Conservation (phyloP, 2,888 invertebrate genomes). For the Celastrina argiolus region DNA sequence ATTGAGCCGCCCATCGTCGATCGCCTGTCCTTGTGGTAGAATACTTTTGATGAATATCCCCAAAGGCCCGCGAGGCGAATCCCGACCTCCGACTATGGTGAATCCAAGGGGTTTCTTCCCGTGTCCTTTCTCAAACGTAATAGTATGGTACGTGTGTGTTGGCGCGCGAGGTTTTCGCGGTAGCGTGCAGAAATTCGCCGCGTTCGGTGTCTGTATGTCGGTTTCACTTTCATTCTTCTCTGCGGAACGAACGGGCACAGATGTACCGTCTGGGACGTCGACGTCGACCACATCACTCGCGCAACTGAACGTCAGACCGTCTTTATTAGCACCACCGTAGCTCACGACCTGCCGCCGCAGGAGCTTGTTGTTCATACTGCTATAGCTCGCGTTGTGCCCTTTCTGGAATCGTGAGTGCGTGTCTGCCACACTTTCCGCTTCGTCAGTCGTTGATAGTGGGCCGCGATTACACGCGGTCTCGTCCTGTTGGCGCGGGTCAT, state of each 20-base stretch:
- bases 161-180: slow-evolving; percentile 84
- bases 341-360: slow-evolving; percentile 77
- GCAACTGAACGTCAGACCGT: slow-evolving; percentile 63
- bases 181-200: slow-evolving; percentile 84
- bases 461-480: slow-evolving; percentile 71
- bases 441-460: slow-evolving; percentile 69
- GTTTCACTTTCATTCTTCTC: slow-evolving; percentile 58
- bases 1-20: slow-evolving; percentile 88
- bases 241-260: slow-evolving; percentile 42
- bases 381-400: slow-evolving; percentile 77
- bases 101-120: slow-evolving; percentile 92
- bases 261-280: slow-evolving; percentile 54
- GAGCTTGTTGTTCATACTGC: slow-evolving; percentile 80
- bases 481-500: slow-evolving; percentile 80
- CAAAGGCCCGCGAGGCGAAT: slow-evolving; percentile 89
- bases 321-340: slow-evolving; percentile 66
- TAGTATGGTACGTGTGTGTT: slow-evolving; percentile 83
- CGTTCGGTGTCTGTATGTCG: slow-evolving; percentile 62
- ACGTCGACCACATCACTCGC: slow-evolving; percentile 60
- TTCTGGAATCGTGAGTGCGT: slow-evolving; percentile 80
- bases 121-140: slow-evolving; percentile 87
- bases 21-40: slow-evolving; percentile 88
- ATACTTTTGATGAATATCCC: slow-evolving; percentile 93
- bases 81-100: slow-evolving; percentile 91
- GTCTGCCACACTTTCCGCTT: slow-evolving; percentile 57